Base-by-base conservation (phyloP, 2,888 invertebrate genomes). In the Lycia hirtaria region DNA sequence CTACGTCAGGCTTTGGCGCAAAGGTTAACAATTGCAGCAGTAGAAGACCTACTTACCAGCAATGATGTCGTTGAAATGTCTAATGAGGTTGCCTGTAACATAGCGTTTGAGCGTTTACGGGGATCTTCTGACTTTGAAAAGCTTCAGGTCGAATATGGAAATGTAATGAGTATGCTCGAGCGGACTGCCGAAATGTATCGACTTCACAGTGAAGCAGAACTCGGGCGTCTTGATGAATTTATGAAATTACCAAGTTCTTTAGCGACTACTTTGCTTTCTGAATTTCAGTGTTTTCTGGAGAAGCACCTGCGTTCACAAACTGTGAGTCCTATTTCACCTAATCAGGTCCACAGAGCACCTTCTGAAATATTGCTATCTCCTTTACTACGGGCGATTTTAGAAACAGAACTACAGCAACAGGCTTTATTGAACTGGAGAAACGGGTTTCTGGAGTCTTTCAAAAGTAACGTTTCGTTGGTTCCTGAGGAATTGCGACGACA, bases 371-470 rank as follows among this genome's bases (percentile, higher is more conserved):
- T 67, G 4, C 54, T 60, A 9, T 64, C 65, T 20, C 71, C 76
- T 24, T 58, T 83, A 19, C 72, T 77, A 1, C 80, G 82, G 15
- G 77, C 75, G 2, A 75, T 88, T 56, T 73, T 85, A 12, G 78
- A 85, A 73, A 85, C 85, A 1, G 79, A 83, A 60, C 68, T 87
- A 9, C 83, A 89, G 68, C 76, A 79, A 65, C 2, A 72, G 28
- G 76, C 84, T 10, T 67, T 90, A 20, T 56, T 58, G 48, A 87
- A 88, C 57, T 88, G 87, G 87, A 79, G 73, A 56, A 85, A 87
- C 59, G 86, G 85, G 20, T 89, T 88, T 50, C 72, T 91, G 3
- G 87, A 88, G 72, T 76, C 83, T n/a, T 83, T 90, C 56, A 72
- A 76, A 50, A 73, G 60, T 28, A 86, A 84, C 56, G 65, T 84